phyloP scores from a whole-genome alignment of 2,888 invertebrate genomes.

The Eristalis intricaria region DNA sequence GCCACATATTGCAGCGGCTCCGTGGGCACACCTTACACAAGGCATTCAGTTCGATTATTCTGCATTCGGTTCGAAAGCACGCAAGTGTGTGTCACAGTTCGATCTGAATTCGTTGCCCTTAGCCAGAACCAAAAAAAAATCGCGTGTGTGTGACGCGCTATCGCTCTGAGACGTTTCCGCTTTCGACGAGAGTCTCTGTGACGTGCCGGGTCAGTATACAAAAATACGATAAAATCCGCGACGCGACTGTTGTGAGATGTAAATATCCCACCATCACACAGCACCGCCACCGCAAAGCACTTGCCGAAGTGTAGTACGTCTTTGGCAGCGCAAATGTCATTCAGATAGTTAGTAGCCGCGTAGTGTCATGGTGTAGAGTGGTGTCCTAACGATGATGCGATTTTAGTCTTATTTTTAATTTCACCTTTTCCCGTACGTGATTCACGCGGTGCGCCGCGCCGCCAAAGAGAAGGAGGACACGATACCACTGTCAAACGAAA shows the following conservation, averaged over 20 bases:
- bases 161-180: constrained; percentile 15
- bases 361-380: neutral
- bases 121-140: neutral
- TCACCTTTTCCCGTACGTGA: constrained; percentile 60
- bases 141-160: constrained; percentile 13
- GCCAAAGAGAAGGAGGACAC: constrained; percentile 10
- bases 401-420: constrained; percentile 61
- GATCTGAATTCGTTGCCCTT: constrained; percentile 46
- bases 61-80: constrained; percentile 48
- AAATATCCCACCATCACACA: constrained; percentile 25
- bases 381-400: constrained; percentile 39
- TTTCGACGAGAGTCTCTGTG: constrained; percentile 15
- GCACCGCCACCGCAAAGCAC: constrained; percentile 3
- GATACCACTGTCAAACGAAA: neutral
- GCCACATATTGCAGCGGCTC: constrained; percentile 40
- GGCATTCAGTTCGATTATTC: neutral
- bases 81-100: constrained; percentile 50
- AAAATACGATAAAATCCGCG: constrained; percentile 41
- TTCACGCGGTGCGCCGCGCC: constrained; percentile 52
- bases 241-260: constrained; percentile 25
- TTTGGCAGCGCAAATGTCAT: constrained; percentile 56
- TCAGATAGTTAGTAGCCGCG: constrained; percentile 51
- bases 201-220: constrained; percentile 59
- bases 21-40: neutral
- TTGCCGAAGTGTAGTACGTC: constrained; percentile 24